phyloP scores from a whole-genome alignment of 2,113 vertebrate species.

The Camelus bactrianus region DNA sequence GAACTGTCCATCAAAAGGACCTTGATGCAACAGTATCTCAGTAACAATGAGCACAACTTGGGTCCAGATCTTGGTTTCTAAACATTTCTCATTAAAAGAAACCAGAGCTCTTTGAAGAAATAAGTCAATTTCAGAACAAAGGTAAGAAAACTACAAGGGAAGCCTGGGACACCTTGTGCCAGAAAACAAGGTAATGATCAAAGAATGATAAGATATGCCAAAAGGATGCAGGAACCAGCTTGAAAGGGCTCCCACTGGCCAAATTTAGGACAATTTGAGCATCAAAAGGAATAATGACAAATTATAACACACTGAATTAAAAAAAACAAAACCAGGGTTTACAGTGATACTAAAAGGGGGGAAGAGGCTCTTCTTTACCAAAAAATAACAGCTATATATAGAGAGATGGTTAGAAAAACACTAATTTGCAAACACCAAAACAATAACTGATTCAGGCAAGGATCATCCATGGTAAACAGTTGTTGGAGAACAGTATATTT shows the following conservation, averaged over 20 bases:
- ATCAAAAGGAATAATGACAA: not conserved
- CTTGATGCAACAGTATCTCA: not conserved
- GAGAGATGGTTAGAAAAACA: not conserved
- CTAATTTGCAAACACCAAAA: not conserved
- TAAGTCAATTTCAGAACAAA: not conserved
- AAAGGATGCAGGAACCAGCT: not conserved
- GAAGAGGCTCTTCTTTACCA: not conserved
- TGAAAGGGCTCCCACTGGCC: not conserved
- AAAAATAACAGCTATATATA: slow-evolving; percentile 3
- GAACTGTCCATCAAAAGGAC: not conserved
- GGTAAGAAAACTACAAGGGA: not conserved
- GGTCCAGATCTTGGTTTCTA: not conserved
- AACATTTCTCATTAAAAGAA: not conserved
- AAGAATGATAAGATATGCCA: not conserved
- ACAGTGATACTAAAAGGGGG: not conserved
- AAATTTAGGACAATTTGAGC: not conserved
- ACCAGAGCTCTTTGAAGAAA: not conserved
- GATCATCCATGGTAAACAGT: not conserved
- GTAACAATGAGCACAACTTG: not conserved
- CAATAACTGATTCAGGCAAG: not conserved
- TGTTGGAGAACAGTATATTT: not conserved
- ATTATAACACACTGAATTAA: not conserved
- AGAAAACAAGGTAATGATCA: not conserved
- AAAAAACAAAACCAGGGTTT: not conserved
- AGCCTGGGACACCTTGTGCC: not conserved